These are phyloP conservation scores for Centroberyx gerrardi DNA, from an alignment of 2,797 vertebrate species.

Conservation along the genomic window DNA sequence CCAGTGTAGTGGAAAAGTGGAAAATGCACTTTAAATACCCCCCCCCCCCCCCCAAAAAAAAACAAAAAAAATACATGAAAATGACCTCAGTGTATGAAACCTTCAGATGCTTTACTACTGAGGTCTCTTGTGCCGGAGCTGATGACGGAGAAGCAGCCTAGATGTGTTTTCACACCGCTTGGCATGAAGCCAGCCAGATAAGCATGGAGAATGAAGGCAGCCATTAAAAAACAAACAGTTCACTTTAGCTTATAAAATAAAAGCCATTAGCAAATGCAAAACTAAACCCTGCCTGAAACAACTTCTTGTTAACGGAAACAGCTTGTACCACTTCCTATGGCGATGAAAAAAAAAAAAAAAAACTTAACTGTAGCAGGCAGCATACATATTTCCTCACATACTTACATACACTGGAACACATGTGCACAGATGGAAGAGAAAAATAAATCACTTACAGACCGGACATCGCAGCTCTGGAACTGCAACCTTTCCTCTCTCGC, in stretches of 20 bases:
- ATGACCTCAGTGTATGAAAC: too few species aligned
- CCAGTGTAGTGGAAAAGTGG: neutral
- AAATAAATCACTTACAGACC: constrained; percentile 71
- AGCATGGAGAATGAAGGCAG: neutral
- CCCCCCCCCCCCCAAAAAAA: too few species aligned
- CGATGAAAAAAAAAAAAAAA: constrained; percentile 5
- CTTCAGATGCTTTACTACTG: constrained; percentile 9
- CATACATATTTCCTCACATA: constrained; percentile 16
- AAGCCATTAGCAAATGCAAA: too few species aligned
- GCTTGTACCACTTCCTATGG: constrained; percentile 28
- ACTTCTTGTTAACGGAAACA: constrained; percentile 11
- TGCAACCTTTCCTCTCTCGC: constrained; percentile 67
- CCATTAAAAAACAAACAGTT: constrained; percentile 4
- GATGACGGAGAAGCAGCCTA: neutral
- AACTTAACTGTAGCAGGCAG: neutral
- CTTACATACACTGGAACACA: constrained; percentile 11
- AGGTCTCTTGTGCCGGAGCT: neutral
- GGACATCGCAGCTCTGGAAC: constrained; percentile 65
- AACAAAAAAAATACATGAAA: too few species aligned
- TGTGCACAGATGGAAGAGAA: constrained; percentile 19
- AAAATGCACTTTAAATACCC: neutral
- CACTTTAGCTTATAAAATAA: neutral
- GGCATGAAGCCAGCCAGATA: neutral
- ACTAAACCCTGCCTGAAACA: constrained; percentile 2
- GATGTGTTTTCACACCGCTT: neutral